Evolutionary conservation across 2,888 invertebrate species (phyloP), one percentile per base, ranked within the genome.

Genomic region (Pemphredon lugubris): DNA sequence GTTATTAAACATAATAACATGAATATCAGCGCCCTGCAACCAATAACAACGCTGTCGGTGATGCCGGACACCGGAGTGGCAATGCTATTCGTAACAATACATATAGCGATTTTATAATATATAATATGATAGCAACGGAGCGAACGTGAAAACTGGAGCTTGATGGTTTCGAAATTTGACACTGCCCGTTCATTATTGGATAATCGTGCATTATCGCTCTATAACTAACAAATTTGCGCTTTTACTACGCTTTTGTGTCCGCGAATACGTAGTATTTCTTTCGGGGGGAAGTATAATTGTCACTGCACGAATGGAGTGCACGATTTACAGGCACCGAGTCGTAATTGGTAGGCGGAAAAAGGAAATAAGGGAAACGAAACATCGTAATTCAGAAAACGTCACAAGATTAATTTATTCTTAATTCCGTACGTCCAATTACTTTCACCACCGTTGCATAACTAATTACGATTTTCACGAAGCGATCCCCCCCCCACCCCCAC

Each of bases 381-480:
- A 72, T 72, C 72, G 71, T 53, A 72, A 72, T 50, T 70, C 71
- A 50, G 59, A 23, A n/a, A 37, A 60, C 32, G 51, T 47, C 44
- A 37, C 26, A 44, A 44, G 18, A 72, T 73, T 72, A 71, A 73
- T 72, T 72, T 66, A 55, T 59, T 60, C 73, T 72, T 73, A 73
- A 72, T 65, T 54, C 72, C 34, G 45, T 57, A 45, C 58, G 72
- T 66, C 66, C 73, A 73, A 66, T 73, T 73, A 64, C 59, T 51
- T 72, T 65, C 73, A 55, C 54, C 54, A 55, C 9, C 51, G 50
- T 45, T 71, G 72, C 60, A 60, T 66, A 66, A 71, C 65, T 66
- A 73, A 73, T 71, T 60, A 66, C 48, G 50, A 58, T 16, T 60
- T 23, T 66, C 34, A 26, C 51, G 34, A 30, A 26, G 45, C n/a